These are phyloP conservation scores for Saimiri boliviensis DNA, from an alignment of 2,113 vertebrate species.

Conservation along the genomic window DNA sequence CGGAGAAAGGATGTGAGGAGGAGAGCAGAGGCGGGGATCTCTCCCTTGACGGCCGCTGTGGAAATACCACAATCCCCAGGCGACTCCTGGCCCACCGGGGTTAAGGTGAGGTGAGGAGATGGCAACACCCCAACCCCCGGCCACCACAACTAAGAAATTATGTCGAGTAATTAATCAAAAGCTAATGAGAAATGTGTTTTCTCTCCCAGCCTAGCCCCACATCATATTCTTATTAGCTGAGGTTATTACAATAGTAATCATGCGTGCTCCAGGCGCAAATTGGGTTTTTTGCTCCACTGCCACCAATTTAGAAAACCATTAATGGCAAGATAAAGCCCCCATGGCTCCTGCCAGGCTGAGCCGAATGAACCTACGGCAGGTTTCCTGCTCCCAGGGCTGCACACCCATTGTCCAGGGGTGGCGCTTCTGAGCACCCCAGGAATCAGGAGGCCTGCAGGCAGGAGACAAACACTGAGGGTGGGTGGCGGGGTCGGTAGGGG, in stretches of 20 bases:
- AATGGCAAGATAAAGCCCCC: slow-evolving; percentile 83
- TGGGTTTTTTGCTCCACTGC: slow-evolving; percentile 89
- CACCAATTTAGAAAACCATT: slow-evolving; percentile 88
- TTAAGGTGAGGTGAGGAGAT: slow-evolving; percentile 79
- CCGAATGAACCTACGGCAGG: not conserved
- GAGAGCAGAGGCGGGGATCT: fast-evolving
- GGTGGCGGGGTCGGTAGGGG: too few species aligned
- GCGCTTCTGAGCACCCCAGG: not conserved
- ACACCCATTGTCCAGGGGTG: not conserved
- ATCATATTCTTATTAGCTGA: slow-evolving; percentile 89
- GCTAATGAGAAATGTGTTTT: slow-evolving; percentile 91
- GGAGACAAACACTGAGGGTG: not conserved
- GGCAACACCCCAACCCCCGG: slow-evolving; percentile 74
- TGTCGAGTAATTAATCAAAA: slow-evolving; percentile 89
- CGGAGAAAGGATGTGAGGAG: not conserved
- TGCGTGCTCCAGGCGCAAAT: slow-evolving; percentile 86
- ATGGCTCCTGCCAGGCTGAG: slow-evolving; percentile 62
- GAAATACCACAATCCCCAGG: not conserved
- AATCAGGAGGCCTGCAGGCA: not conserved
- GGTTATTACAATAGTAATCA: slow-evolving; percentile 91
- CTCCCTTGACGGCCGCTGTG: not conserved
- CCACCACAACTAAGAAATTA: slow-evolving; percentile 84
- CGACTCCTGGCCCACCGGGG: not conserved
- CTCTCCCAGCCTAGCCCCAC: slow-evolving; percentile 85
- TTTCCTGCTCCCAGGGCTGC: not conserved